Evolutionary conservation across 2,797 vertebrate species (phyloP), one percentile per base, ranked within the genome.

Genomic region (Petrocephalus sullivani): DNA sequence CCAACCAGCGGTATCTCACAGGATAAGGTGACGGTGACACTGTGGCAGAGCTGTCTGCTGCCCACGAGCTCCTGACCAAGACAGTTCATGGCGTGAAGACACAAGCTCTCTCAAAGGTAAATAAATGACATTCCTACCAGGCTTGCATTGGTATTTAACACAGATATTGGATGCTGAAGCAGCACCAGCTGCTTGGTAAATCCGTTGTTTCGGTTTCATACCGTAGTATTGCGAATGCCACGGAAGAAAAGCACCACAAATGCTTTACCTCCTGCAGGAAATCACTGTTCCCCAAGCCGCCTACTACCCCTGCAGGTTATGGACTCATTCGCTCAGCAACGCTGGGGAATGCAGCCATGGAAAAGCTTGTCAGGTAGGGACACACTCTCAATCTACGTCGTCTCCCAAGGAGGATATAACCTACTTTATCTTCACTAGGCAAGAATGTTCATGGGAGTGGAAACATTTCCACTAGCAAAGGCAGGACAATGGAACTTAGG

Each of bases 201-300:
- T 81, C 75, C 19, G n/a, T 81, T 46, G 75, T 81, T 49, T 81
- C 21, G 21, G 14, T 86, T 58, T 60, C 33, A 60, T 86, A 16
- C 28, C 10, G 1, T 41, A 23, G 16, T 54, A 81, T 81, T n/a
- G 12, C 33, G 60, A 46, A 10, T 67, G 41, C 90, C 88, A 64
- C 67, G 53, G 61, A 57, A 90, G n/a, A 85, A 14, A 56, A 49
- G 19, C 19, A 49, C 19, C 81, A 8, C 58, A 60, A 9, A 37
- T 37, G 56, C 28, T 86, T 88, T 90, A 91, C 88, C 88, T 86
- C 2, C 87, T 90, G 54, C 91, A 92, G 86, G 90, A 89, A 28
- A 85, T 87, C 90, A 89, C 89, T 92, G 94, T 95, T 95, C 94
- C 93, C 93, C 91, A 94, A 92, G 92, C 89, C 92, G 91, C 89